phyloP scores from a whole-genome alignment of 2,888 invertebrate species.

The Drosophila silvestris region DNA sequence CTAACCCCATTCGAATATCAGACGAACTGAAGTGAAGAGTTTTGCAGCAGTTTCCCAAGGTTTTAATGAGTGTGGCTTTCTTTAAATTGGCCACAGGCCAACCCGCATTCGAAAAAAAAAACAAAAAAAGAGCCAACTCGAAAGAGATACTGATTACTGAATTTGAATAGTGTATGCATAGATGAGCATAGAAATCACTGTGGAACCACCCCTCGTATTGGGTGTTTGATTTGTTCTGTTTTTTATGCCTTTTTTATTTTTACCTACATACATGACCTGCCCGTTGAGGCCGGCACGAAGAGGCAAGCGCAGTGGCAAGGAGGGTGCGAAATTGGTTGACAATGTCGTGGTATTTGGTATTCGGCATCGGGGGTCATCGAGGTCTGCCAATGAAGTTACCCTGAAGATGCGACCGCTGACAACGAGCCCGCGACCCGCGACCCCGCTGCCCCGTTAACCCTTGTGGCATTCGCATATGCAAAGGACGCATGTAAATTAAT shows the following conservation, averaged over 20 bases:
- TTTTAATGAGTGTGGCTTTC: conserved; percentile 2
- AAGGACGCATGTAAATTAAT: conserved; percentile 80
- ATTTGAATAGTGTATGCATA: conserved; percentile 42
- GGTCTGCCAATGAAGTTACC: conserved; percentile 72
- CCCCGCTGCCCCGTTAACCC: conserved; percentile 44
- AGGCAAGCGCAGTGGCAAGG: conserved; percentile 20
- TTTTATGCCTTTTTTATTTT: conserved; percentile 3
- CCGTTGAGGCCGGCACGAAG: conserved; percentile 29
- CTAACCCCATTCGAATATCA: background rate
- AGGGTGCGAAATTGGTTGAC: conserved; percentile 56
- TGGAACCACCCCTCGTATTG: conserved; percentile 36
- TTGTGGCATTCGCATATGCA: conserved; percentile 71
- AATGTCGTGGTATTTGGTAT: conserved; percentile 46
- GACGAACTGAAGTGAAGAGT: background rate
- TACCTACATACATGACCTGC: conserved; percentile 54
- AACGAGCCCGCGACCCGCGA: conserved; percentile 28
- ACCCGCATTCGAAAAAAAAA: conserved; percentile 20
- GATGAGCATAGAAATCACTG: conserved; percentile 43
- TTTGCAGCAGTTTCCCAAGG: conserved; percentile 23
- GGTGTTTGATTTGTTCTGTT: conserved; percentile 14
- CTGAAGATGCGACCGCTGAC: conserved; percentile 72
- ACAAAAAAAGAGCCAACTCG: background rate
- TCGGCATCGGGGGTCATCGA: conserved; percentile 60
- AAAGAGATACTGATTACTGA: conserved; percentile 23
- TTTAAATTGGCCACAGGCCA: conserved; percentile 28